Percentiles rank a stretch among this genome's conserved stretches.
Conservation (phyloP, 2,113 vertebrate species). For the Tylochromis polylepis region DNA sequence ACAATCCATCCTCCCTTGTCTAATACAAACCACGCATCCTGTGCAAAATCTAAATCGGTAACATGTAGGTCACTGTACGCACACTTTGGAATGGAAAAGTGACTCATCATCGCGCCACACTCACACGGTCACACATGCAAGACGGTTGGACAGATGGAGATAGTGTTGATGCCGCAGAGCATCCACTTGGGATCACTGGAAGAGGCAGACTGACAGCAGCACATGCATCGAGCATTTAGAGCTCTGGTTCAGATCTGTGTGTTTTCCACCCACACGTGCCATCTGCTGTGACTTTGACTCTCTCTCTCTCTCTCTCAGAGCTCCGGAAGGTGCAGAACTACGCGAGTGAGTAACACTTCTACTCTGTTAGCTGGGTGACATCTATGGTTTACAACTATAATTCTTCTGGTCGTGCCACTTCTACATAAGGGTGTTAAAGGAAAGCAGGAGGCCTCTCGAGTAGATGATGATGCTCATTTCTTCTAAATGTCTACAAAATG, state of each 20-base stretch:
- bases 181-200: not conserved
- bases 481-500: conserved; percentile 9
- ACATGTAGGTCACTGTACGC: conserved; percentile 25
- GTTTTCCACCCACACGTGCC: conserved; percentile 20
- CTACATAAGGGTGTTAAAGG: not conserved
- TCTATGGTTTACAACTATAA: not conserved
- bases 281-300: conserved; percentile 39
- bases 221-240: conserved; percentile 19
- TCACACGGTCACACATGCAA: conserved; percentile 15
- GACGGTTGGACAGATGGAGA: conserved; percentile 33
- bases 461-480: not conserved
- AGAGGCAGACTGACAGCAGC: conserved; percentile 39
- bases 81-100: conserved; percentile 27
- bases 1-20: not conserved
- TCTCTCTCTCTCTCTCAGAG: conserved; percentile 39
- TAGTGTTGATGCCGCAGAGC: conserved; percentile 21
- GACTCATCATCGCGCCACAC: conserved; percentile 16
- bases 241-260: not conserved
- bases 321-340: conserved; percentile 76
- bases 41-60: not conserved
- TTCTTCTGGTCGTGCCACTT: not conserved
- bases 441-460: not conserved
- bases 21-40: not conserved
- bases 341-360: conserved; percentile 61
- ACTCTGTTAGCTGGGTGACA: not conserved